Evolutionary conservation across 2,797 vertebrate genomes (phyloP).

Genomic region (Odontamblyopus rebecca): DNA sequence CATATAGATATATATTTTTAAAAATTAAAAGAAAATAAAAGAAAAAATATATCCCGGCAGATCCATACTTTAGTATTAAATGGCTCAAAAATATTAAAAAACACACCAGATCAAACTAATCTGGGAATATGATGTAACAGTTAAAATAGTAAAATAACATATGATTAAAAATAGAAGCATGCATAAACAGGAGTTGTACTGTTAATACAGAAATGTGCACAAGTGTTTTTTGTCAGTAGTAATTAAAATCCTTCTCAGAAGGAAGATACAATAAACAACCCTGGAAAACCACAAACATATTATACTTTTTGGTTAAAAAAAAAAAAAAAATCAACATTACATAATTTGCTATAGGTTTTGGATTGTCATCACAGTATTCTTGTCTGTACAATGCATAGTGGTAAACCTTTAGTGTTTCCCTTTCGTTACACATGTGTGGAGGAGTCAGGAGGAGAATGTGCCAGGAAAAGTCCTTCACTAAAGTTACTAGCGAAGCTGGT

Average conservation of each 20-base stretch:
- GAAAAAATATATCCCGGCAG: background rate
- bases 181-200: conserved; percentile 1
- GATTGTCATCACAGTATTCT: conserved; percentile 10
- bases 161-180: background rate
- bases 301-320: too few species aligned
- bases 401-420: background rate
- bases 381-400: background rate
- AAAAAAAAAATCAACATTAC: conserved; percentile 1
- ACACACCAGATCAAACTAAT: background rate
- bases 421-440: conserved; percentile 67
- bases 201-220: conserved; percentile 61
- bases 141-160: conserved; percentile 18
- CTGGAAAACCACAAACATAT: background rate
- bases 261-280: conserved; percentile 39
- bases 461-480: conserved; percentile 58
- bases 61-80: background rate
- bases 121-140: background rate
- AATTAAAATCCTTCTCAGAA: conserved; percentile 67
- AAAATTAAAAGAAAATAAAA: background rate
- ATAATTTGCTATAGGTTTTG: conserved; percentile 11
- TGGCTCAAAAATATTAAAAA: background rate
- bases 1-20: background rate
- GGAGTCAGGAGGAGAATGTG: conserved; percentile 57
- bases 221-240: conserved; percentile 27
- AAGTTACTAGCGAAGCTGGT: conserved; percentile 64